These are phyloP conservation scores for Crioceris asparagi DNA, from an alignment of 2,888 invertebrate genomes.

Conservation along the genomic window DNA sequence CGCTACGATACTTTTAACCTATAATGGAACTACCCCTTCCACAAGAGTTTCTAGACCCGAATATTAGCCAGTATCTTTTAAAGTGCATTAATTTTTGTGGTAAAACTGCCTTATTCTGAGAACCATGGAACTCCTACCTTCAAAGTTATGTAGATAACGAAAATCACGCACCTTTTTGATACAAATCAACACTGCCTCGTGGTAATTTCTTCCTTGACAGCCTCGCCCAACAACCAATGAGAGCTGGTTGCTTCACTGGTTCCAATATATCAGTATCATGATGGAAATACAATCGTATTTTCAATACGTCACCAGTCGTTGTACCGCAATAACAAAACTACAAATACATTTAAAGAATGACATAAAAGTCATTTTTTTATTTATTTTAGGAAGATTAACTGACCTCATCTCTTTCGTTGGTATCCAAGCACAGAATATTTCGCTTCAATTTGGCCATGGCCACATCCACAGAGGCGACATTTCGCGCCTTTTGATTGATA, in stretches of 20 bases:
- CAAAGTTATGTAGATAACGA: too few relatives aligned
- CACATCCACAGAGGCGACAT: constrained; percentile 53
- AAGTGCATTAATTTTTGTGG: too few relatives aligned
- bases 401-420: constrained; percentile 55
- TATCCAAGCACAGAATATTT: constrained; percentile 59
- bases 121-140: too few relatives aligned
- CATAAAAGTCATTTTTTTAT: not conserved
- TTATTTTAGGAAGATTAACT: too few relatives aligned
- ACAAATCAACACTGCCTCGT: constrained; percentile 46
- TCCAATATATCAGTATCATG: constrained; percentile 44
- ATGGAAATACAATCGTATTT: constrained; percentile 50
- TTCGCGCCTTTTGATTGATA: constrained; percentile 56
- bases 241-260: constrained; percentile 43
- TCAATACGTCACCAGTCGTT: constrained; percentile 63
- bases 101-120: too few relatives aligned
- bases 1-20: too few relatives aligned
- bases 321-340: constrained; percentile 71
- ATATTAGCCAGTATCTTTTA: too few relatives aligned
- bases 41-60: too few relatives aligned
- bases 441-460: constrained; percentile 69
- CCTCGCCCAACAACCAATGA: constrained; percentile 52
- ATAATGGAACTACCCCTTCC: too few relatives aligned
- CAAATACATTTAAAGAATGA: not conserved
- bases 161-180: constrained; percentile 45
- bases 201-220: constrained; percentile 39